Conservation (phyloP, 2,113 vertebrate species). For the Hippolais icterina region DNA sequence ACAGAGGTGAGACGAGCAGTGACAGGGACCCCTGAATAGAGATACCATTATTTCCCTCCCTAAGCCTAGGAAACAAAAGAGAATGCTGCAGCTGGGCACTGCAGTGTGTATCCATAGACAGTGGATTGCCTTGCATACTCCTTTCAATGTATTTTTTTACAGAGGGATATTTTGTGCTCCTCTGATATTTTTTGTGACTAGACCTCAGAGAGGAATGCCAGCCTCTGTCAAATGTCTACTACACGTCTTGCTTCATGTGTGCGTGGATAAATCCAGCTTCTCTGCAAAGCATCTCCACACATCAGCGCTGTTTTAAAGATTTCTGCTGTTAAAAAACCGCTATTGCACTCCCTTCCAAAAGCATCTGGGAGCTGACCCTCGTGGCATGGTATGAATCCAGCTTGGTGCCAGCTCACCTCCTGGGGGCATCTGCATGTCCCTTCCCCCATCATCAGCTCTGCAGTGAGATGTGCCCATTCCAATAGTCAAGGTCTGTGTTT, state of each 20-base stretch:
- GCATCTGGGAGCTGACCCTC: not conserved
- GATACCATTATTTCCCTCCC: not conserved
- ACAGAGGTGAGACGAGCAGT: not conserved
- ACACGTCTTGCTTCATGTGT: rapidly evolving
- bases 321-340: not conserved
- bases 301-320: not conserved
- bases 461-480: not conserved
- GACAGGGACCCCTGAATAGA: not conserved
- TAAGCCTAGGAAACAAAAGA: not conserved
- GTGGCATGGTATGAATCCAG: not conserved
- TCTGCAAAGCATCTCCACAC: not conserved
- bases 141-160: not conserved
- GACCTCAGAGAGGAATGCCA: not conserved
- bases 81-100: not conserved
- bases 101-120: not conserved
- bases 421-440: not conserved
- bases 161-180: not conserved
- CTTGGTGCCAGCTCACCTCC: not conserved
- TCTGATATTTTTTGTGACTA: not conserved
- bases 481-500: not conserved
- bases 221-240: not conserved
- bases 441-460: not conserved
- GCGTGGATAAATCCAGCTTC: not conserved
- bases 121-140: not conserved
- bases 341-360: not conserved